A percentile compares a stretch with the other conserved stretches of the same genome.
phyloP scores from a whole-genome alignment of 2,888 invertebrate species.

The Falcaria lacertinaria region DNA sequence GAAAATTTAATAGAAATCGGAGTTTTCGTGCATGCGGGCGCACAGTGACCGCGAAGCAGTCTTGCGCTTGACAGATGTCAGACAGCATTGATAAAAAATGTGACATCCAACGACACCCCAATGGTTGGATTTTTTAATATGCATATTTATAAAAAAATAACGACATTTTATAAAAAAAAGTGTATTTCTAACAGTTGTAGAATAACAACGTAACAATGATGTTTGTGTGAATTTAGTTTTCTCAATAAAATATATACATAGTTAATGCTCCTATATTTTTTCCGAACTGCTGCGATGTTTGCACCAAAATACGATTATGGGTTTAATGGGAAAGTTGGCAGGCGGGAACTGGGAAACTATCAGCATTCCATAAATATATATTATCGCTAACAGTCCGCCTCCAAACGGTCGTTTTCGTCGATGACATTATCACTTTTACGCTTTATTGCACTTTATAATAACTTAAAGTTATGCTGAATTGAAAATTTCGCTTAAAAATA shows the following conservation, averaged over 20 bases:
- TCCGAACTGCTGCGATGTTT: neutral
- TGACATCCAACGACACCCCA: no score
- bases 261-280: neutral
- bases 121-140: no score
- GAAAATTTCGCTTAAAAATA: neutral
- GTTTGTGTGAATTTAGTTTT: no score
- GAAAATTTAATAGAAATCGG: no score
- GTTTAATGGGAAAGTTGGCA: conserved; percentile 11
- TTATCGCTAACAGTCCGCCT: conserved; percentile 14
- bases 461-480: conserved; percentile 4
- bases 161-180: no score
- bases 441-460: conserved; percentile 30
- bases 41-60: no score
- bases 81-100: no score
- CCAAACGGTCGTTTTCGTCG: conserved; percentile 20
- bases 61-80: no score
- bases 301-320: conserved; percentile 2
- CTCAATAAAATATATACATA: no score
- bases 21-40: no score
- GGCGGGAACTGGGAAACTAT: conserved; percentile 16
- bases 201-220: neutral
- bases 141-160: no score
- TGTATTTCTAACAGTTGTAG: neutral
- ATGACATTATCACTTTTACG: conserved; percentile 29
- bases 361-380: conserved; percentile 24